Conservation (phyloP, 2,113 vertebrate genomes). For the Passer domesticus region DNA sequence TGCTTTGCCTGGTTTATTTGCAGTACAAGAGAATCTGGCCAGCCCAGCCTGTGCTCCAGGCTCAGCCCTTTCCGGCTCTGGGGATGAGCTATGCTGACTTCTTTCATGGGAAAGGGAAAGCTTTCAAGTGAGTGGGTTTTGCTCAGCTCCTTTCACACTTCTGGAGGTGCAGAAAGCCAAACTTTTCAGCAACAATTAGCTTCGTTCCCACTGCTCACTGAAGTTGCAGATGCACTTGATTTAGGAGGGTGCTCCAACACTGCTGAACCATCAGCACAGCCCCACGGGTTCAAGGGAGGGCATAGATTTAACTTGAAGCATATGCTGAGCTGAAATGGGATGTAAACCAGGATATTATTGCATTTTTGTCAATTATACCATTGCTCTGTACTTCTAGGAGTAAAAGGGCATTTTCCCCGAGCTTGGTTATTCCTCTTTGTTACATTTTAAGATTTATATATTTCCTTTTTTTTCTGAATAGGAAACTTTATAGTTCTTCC, state of each 20-base stretch:
- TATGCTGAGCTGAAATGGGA: not conserved
- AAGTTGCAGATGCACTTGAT: not conserved
- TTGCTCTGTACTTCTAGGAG: not conserved
- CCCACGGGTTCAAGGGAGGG: rapidly evolving
- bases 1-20: not conserved
- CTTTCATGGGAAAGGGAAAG: not conserved
- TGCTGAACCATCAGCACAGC: not conserved
- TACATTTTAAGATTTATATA: not conserved
- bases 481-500: not conserved
- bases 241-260: not conserved
- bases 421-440: not conserved
- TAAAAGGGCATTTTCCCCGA: not conserved
- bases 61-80: not conserved
- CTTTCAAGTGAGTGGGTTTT: not conserved
- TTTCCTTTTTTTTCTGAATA: not conserved
- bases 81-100: not conserved
- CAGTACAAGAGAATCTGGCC: not conserved
- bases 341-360: not conserved
- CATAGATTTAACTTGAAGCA: not conserved
- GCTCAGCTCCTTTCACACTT: not conserved
- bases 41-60: not conserved
- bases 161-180: not conserved
- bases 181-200: not conserved
- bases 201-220: not conserved
- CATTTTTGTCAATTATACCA: not conserved